Evolutionary conservation across 2,113 vertebrate genomes (phyloP).

Genomic region (Peromyscus maniculatus): DNA sequence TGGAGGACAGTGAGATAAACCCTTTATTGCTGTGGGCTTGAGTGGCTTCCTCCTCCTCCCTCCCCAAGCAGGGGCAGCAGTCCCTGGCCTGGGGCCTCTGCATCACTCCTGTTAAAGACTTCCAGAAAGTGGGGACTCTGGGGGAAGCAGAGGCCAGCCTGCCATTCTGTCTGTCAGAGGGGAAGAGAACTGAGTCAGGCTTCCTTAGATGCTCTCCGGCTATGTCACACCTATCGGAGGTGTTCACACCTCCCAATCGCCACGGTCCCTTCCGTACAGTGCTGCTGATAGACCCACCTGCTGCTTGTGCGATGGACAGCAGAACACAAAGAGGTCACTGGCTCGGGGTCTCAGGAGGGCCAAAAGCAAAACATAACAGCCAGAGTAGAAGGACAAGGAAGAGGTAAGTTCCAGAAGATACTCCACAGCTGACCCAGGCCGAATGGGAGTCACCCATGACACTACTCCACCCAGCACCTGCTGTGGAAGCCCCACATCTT

Average conservation of each 20-base stretch:
- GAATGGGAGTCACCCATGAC: background rate
- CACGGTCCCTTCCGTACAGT: background rate
- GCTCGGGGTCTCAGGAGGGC: background rate
- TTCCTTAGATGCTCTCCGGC: too few species aligned
- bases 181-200: background rate
- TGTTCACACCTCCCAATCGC: background rate
- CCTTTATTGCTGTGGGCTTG: conserved; percentile 1
- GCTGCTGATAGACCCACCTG: background rate
- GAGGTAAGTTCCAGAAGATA: background rate
- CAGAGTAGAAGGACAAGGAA: background rate
- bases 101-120: background rate
- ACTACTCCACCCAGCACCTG: background rate
- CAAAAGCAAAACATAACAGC: background rate
- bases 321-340: background rate
- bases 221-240: background rate
- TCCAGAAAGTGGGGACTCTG: background rate
- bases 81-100: background rate
- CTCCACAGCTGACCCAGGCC: background rate
- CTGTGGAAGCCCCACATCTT: background rate
- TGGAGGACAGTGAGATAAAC: conserved; percentile 22
- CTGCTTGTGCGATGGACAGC: background rate
- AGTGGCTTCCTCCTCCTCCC: background rate
- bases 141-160: background rate
- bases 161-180: background rate
- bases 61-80: background rate